phyloP scores from a whole-genome alignment of 2,888 invertebrate species.

The Polydesmus complanatus region DNA sequence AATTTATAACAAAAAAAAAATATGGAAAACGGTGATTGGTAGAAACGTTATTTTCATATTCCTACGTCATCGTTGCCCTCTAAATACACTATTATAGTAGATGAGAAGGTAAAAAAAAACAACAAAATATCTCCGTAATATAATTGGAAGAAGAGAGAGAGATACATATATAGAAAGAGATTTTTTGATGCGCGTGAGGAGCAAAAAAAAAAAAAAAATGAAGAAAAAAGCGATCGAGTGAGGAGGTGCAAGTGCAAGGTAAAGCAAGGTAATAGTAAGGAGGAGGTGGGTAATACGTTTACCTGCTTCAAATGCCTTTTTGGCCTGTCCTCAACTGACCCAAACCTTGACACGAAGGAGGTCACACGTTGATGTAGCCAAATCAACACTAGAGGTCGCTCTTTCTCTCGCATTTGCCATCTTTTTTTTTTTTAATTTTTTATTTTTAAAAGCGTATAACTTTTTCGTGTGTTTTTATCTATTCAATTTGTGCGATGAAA shows the following conservation, averaged over 20 bases:
- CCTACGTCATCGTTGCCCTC: background rate
- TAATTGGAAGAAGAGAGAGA: background rate
- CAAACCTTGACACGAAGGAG: slow-evolving; percentile 10
- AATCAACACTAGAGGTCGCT: slow-evolving; percentile 5
- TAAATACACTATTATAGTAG: background rate
- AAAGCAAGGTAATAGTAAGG: too few species aligned
- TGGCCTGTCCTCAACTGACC: slow-evolving; percentile 16
- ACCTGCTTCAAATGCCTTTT: slow-evolving; percentile 1
- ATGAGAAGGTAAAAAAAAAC: too few species aligned
- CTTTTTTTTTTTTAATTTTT: too few species aligned
- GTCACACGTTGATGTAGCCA: slow-evolving; percentile 2
- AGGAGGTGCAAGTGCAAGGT: background rate
- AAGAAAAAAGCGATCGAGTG: background rate
- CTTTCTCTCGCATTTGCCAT: background rate
- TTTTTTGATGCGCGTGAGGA: background rate
- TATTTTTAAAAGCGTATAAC: too few species aligned
- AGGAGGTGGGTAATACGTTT: background rate
- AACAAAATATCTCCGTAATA: too few species aligned
- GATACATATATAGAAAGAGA: background rate
- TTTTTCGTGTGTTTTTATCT: too few species aligned
- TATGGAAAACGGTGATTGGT: too few species aligned
- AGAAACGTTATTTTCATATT: background rate
- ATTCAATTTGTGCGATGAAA: too few species aligned
- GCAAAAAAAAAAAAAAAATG: background rate
- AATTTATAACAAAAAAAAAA: too few species aligned